Evolutionary conservation across 1,140 invertebrate species (phyloP), one percentile per base, ranked within the genome.

Genomic region (Nebria ingens): DNA sequence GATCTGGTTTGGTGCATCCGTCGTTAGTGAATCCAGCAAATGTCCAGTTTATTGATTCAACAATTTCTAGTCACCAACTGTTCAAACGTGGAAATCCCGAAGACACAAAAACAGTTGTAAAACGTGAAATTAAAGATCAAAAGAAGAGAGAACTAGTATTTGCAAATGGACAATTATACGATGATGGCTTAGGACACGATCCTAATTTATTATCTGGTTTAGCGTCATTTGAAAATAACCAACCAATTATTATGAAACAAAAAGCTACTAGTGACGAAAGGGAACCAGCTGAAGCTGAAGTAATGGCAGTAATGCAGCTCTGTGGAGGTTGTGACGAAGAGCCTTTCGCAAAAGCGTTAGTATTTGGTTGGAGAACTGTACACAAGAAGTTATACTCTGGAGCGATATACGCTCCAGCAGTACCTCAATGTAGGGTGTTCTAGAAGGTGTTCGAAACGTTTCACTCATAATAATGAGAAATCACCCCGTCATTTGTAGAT

Each of bases 241-340:
- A 75, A 17, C 74, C 76, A 2, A 72, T 79, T 6, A 71, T 79
- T 53, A 71, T 75, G 55, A 60, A 74, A 58, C 76, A 79, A 60
- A 75, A 77, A 57, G 70, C 73, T 63, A 66, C 64, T 61, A 52
- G 72, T 38, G 79, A 86, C 22, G 85, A 87, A 60, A 74, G 84
- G n/a, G 87, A 89, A 60, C 86, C 87, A 0, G 87, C 87, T 0
- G 87, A 90, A 66, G 85, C 80, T 19, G 87, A 91, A 67, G 87
- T 89, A 0, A 82, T 75, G 57, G 80, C 81, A 1, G 84, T 89
- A 1, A 87, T 89, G 83, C 76, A 82, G 59, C 70, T 88, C 1
- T 91, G 87, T 65, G 80, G 80, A 40, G 84, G 80, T 2, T 89
- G 87, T 58, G 71, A 79, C 11, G 64, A 74, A 0, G 87, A 90